Evolutionary conservation across 2,888 invertebrate genomes (phyloP).

Genomic region (Cistogaster globosa): DNA sequence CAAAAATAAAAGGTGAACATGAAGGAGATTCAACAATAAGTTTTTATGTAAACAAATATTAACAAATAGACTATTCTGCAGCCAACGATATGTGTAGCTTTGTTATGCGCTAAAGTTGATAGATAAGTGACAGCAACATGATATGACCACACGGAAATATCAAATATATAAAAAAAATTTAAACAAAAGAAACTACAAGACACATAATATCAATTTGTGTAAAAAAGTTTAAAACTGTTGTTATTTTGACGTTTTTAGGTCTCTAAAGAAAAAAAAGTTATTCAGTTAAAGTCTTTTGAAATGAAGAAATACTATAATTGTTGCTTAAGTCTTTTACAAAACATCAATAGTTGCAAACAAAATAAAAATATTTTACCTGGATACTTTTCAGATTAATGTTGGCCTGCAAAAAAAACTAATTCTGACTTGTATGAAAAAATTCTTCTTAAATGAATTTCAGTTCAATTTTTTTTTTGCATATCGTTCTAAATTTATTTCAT

Average conservation of each 20-base stretch:
- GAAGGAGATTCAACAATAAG: no score
- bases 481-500: no score
- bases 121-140: constrained; percentile 58
- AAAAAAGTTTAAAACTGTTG: background rate
- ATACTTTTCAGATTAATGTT: no score
- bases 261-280: constrained; percentile 2
- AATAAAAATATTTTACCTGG: no score
- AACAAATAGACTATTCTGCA: no score
- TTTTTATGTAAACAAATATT: no score
- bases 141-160: constrained; percentile 55
- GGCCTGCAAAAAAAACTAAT: no score
- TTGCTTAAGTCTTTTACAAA: constrained; percentile 1
- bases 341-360: background rate
- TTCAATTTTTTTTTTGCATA: background rate
- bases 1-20: no score
- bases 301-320: background rate
- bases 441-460: no score
- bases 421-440: no score
- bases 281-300: constrained; percentile 48
- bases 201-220: background rate
- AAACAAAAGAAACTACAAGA: background rate
- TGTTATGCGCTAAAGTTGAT: background rate
- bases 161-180: background rate
- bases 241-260: constrained; percentile 8
- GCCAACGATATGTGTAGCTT: no score